phyloP scores from a whole-genome alignment of 1,140 invertebrate genomes.

The Aphis craccivora region DNA sequence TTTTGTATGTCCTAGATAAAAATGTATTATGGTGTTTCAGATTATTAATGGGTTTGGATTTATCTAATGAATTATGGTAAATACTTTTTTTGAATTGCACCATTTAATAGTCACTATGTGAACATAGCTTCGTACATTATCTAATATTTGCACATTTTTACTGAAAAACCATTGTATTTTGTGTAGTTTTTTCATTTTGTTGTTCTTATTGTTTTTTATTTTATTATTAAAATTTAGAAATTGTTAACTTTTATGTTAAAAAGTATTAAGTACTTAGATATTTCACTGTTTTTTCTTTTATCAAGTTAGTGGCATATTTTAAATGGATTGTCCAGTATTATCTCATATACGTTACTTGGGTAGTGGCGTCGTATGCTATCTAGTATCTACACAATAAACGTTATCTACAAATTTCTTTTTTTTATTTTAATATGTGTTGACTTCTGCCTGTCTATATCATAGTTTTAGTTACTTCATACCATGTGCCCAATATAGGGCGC shows the following conservation, averaged over 20 bases:
- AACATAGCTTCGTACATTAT: background rate
- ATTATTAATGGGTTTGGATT: conserved; percentile 32
- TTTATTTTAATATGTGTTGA: no score
- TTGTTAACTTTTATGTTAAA: background rate
- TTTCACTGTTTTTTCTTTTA: background rate
- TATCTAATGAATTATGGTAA: conserved; percentile 17
- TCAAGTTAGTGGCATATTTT: background rate
- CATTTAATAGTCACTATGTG: background rate
- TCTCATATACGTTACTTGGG: background rate
- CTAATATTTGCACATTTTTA: background rate
- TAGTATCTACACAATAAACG: no score
- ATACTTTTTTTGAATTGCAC: conserved; percentile 4
- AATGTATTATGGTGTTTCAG: conserved; percentile 33
- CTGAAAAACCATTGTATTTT: background rate
- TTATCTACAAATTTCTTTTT: no score
- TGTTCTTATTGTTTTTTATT: background rate
- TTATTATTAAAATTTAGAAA: background rate
- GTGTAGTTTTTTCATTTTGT: background rate
- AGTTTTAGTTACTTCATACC: no score
- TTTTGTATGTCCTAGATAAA: background rate
- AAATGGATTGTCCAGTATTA: background rate
- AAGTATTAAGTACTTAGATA: background rate
- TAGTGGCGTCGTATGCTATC: no score
- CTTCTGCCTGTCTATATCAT: no score
- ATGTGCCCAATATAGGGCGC: no score